phyloP scores from a whole-genome alignment of 1,140 invertebrate genomes.

The Lepidurus arcticus region DNA sequence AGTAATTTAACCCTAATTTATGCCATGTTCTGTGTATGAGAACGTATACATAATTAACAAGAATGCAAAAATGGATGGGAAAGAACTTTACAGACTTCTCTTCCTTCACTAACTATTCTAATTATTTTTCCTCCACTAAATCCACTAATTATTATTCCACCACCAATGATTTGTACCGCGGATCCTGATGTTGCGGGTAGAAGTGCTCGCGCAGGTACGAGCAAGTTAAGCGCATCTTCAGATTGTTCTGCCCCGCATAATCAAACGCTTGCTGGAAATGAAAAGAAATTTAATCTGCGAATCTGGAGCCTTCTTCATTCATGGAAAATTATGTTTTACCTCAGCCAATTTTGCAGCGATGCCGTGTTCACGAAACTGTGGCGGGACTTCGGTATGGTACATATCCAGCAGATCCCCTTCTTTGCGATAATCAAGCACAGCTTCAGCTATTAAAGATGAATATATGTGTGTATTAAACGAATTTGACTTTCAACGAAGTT shows the following conservation, averaged over 20 bases:
- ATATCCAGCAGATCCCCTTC: conserved; percentile 51
- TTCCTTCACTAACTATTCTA: background rate
- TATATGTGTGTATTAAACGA: background rate
- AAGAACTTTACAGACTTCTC: background rate
- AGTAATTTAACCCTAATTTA: background rate
- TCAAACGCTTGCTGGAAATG: conserved; percentile 58
- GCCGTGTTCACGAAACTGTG: conserved; percentile 54
- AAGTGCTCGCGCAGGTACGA: conserved; percentile 53
- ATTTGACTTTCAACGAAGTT: background rate
- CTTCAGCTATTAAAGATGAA: background rate
- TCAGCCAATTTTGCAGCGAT: conserved; percentile 57
- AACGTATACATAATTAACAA: background rate
- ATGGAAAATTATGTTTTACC: conserved; percentile 45
- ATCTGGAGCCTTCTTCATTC: background rate
- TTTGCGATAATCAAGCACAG: conserved; percentile 25
- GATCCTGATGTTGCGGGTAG: conserved; percentile 10
- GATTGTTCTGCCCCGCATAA: conserved; percentile 52
- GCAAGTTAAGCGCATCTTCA: conserved; percentile 57
- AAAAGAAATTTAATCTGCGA: conserved; percentile 25
- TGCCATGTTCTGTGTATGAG: background rate
- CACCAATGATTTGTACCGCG: conserved; percentile 20
- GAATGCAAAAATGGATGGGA: background rate
- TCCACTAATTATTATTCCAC: background rate
- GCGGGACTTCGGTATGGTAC: conserved; percentile 54
- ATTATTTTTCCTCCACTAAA: no score